A percentile compares a stretch with the other conserved stretches of the same genome.
These are phyloP conservation scores for Alauda arvensis DNA, from an alignment of 2,797 vertebrate species.

Conservation along the genomic window DNA sequence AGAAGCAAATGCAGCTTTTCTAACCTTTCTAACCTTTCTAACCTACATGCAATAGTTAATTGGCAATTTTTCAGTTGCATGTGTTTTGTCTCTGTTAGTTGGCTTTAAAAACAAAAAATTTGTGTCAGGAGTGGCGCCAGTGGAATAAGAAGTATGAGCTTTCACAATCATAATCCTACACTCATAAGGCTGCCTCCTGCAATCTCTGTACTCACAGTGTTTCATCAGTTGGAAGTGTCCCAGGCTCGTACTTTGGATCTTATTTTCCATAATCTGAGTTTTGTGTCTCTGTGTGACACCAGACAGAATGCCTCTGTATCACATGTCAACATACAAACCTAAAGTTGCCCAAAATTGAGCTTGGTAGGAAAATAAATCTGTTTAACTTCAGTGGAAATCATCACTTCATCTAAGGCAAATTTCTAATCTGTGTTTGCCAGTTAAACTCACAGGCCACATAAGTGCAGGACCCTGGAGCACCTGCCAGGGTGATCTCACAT, in stretches of 20 bases:
- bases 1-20: background rate
- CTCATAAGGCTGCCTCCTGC: background rate
- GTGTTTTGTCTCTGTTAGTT: background rate
- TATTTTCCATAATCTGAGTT: background rate
- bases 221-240: background rate
- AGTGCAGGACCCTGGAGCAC: accelerated
- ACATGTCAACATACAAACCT: background rate
- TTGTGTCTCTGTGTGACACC: background rate
- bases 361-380: background rate
- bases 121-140: background rate
- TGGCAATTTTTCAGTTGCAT: background rate
- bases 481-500: background rate
- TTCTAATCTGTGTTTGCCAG: background rate
- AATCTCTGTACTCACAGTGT: background rate
- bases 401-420: background rate
- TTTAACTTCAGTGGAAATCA: background rate
- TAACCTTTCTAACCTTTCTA: background rate
- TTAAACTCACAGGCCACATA: background rate
- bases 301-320: background rate
- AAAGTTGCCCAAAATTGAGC: background rate
- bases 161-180: background rate
- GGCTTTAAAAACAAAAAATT: background rate
- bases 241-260: background rate
- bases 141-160: background rate
- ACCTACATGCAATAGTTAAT: background rate